Conservation (phyloP, 1,140 invertebrate genomes). For the Cherax destructor region DNA sequence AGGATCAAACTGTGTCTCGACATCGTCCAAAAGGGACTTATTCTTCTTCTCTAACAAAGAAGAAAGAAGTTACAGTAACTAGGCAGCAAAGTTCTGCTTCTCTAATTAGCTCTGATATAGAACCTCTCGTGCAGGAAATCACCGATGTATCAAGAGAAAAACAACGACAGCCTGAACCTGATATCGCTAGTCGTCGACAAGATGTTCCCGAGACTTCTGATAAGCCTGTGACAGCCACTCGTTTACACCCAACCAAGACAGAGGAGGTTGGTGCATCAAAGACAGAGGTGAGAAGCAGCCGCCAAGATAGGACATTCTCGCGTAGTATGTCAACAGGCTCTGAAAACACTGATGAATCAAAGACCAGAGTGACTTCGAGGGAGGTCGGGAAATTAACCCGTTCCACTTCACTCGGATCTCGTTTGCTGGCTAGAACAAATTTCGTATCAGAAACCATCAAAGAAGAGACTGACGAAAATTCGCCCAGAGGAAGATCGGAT, state of each 20-base stretch:
- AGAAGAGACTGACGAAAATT: slow-evolving; percentile 7
- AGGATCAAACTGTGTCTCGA: neutral
- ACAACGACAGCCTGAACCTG: neutral
- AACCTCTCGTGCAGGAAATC: neutral
- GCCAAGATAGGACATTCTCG: neutral
- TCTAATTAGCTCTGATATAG: neutral
- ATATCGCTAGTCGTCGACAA: neutral
- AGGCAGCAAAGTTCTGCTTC: neutral
- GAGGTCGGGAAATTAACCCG: neutral
- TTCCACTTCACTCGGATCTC: slow-evolving; percentile 17
- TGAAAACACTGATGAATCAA: neutral
- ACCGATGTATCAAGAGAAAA: neutral
- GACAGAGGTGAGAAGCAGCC: neutral
- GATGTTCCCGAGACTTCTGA: neutral
- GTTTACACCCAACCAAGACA: neutral
- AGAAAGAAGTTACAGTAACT: neutral
- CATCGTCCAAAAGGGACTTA: neutral
- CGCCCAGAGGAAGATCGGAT: neutral
- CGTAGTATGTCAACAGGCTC: neutral
- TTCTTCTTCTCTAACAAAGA: neutral
- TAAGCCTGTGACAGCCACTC: neutral
- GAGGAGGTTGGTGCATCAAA: neutral
- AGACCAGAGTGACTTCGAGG: neutral
- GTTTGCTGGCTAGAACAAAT: neutral
- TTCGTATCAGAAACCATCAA: neutral